Base-by-base conservation (phyloP, 2,888 invertebrate species). In the Leucoptera coffeella region DNA sequence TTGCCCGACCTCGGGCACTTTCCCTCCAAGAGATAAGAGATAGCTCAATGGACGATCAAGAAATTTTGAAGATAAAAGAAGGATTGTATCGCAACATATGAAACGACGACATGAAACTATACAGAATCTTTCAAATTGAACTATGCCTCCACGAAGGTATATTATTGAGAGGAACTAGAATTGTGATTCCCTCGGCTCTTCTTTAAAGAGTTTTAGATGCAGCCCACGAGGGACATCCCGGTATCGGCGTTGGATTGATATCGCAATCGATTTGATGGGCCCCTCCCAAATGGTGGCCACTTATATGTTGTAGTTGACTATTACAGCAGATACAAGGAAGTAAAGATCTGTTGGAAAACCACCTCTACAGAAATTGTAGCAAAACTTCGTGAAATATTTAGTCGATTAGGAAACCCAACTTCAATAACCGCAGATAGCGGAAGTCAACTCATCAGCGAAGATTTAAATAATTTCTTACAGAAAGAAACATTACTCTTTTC, bases 241-340 rank as follows among this genome's bases (percentile, higher is more conserved):
- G 37, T 39, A 0, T 25, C 28, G 1, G 14, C 15, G 3, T 32
- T 40, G 37, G 37, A 20, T 35, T 4, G 38, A 38, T 19, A 15
- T 34, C 0, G 37, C 36, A 1, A 32, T 40, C 0, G 40, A 38
- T 19, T 17, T 38, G 1, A 5, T 40, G 11, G 40, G 38, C 41
- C 39, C 1, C n/a, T 42, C 2, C 39, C 40, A 1, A 35, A 10
- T 15, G 12, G 20, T 11, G 34, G 39, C 4, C 32, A 40, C 14
- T 5, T 40, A 1, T 23, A 41, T 1, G 36, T 40, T 0, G 8
- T 40, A 1, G 15, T 41, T 4, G 38, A 43, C 8, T 41, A 40
- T 17, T 41, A 32, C 25, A 33, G 32, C n/a, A 14, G 39, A 1
- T 40, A 28, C 9, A 28, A 28, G 14, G 28, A 28, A 24, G 14